Evolutionary conservation across 2,113 vertebrate genomes (phyloP).

Genomic region (Carollia perspicillata): DNA sequence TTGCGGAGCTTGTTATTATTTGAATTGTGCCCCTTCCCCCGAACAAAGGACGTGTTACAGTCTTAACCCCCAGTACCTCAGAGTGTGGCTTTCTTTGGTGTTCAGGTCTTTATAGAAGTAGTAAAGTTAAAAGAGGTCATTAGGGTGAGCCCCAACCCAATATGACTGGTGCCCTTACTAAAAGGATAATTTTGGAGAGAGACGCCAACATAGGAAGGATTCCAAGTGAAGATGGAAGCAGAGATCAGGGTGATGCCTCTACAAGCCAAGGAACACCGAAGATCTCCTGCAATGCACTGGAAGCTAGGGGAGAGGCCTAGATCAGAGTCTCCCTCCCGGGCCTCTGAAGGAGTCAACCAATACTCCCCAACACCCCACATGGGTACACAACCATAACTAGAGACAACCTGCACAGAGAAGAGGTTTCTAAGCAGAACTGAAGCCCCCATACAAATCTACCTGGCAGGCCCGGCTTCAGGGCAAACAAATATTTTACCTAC

Average conservation of each 20-base stretch:
- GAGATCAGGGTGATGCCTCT: background rate
- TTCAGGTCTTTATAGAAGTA: background rate
- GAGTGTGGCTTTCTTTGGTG: background rate
- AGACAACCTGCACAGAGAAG: background rate
- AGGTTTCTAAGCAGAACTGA: background rate
- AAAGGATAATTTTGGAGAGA: background rate
- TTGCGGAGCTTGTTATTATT: background rate
- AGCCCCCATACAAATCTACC: background rate
- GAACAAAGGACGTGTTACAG: background rate
- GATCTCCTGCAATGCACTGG: background rate
- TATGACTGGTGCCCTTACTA: background rate
- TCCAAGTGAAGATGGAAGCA: too few species aligned
- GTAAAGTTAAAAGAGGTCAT: background rate
- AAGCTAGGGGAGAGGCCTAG: background rate
- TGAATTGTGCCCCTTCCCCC: background rate
- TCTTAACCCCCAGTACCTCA: background rate
- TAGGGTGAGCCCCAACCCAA: background rate
- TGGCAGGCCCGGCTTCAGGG: background rate
- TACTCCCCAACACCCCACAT: background rate
- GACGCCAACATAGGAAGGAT: background rate
- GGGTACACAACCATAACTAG: background rate
- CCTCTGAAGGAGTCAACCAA: background rate
- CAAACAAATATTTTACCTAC: background rate
- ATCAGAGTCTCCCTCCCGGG: background rate
- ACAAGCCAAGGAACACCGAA: background rate